A percentile compares a stretch with the other conserved stretches of the same genome.
Conservation (phyloP, 2,797 vertebrate species). For the Tapera naevia region DNA sequence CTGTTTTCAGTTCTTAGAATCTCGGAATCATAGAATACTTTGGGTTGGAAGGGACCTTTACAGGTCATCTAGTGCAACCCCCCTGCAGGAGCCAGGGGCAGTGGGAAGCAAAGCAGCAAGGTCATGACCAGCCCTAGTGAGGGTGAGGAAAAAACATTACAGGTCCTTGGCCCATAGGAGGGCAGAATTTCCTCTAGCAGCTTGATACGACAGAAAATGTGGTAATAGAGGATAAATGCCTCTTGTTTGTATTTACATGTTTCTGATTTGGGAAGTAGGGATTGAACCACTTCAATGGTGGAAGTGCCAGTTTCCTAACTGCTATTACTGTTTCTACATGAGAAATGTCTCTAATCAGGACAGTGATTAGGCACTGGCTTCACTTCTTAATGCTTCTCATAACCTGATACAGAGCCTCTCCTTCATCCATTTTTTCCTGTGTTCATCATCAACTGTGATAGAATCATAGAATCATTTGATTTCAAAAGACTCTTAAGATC, state of each 20-base stretch:
- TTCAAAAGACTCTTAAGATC: too few species aligned
- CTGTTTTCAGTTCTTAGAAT: background rate
- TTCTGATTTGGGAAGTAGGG: background rate
- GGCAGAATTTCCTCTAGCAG: background rate
- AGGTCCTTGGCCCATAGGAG: background rate
- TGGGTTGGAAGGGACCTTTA: too few species aligned
- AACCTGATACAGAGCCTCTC: background rate
- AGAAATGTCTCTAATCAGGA: background rate
- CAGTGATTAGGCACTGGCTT: background rate
- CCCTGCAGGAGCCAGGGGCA: background rate
- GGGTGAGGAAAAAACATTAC: background rate
- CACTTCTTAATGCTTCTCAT: background rate
- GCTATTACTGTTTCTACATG: background rate
- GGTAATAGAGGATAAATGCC: background rate
- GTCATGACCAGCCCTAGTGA: background rate
- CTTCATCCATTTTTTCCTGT: background rate
- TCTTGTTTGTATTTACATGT: background rate
- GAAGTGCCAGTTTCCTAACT: background rate
- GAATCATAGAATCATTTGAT: too few species aligned
- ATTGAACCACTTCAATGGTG: background rate
- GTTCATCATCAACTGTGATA: background rate
- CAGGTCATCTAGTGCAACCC: too few species aligned
- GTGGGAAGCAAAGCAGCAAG: background rate
- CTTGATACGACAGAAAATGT: background rate
- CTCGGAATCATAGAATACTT: too few species aligned